These are phyloP conservation scores for Hyla sarda DNA, from an alignment of 2,113 vertebrate genomes.

Conservation along the genomic window DNA sequence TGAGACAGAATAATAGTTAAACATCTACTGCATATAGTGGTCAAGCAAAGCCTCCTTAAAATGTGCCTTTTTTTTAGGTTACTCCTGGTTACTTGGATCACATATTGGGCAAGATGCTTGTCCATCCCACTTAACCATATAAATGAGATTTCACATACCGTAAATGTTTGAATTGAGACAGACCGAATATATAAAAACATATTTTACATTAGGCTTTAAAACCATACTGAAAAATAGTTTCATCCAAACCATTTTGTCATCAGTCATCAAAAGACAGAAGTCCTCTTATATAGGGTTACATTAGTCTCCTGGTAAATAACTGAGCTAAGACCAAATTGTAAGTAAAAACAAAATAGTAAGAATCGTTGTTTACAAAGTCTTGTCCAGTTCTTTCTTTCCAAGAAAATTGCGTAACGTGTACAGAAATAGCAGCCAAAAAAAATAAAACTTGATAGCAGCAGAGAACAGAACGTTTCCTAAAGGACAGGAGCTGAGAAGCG, in stretches of 20 bases:
- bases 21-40: too few relatives aligned
- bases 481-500: slow-evolving; percentile 56
- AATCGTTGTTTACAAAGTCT: slow-evolving; percentile 57
- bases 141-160: background rate
- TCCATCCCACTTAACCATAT: background rate
- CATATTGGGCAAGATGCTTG: background rate
- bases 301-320: slow-evolving; percentile 27
- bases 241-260: background rate
- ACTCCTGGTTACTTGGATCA: background rate
- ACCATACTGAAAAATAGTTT: background rate
- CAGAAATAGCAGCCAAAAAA: slow-evolving; percentile 61
- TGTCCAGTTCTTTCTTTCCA: slow-evolving; percentile 59
- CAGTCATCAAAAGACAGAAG: background rate
- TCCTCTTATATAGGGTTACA: slow-evolving; percentile 3
- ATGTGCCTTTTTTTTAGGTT: background rate
- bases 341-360: slow-evolving; percentile 47
- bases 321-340: slow-evolving; percentile 41
- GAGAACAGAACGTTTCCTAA: slow-evolving; percentile 60
- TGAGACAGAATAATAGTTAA: too few relatives aligned
- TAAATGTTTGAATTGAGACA: background rate
- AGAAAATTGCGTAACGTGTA: slow-evolving; percentile 61
- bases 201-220: background rate
- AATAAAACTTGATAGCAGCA: slow-evolving; percentile 60
- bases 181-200: background rate
- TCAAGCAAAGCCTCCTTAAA: background rate